A percentile compares a stretch with the other conserved stretches of the same genome.
Evolutionary conservation across 2,888 invertebrate genomes (phyloP).

Genomic region (Callosobruchus maculatus): DNA sequence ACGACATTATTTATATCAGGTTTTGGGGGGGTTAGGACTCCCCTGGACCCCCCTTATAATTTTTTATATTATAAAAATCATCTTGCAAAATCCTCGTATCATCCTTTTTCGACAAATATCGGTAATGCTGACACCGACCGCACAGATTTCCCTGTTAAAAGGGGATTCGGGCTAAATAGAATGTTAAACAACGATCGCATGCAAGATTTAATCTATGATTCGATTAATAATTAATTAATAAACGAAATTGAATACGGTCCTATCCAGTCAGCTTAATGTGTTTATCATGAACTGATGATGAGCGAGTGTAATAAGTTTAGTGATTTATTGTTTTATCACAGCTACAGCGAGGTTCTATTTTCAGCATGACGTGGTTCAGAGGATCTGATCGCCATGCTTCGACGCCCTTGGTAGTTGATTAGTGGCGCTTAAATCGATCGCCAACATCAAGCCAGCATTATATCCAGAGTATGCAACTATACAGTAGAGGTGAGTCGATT

Average conservation of each 20-base stretch:
- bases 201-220: neutral
- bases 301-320: neutral
- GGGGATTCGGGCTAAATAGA: neutral
- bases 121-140: neutral
- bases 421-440: neutral
- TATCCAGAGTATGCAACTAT: too few relatives aligned
- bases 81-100: too few relatives aligned
- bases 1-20: too few relatives aligned
- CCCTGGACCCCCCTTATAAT: too few relatives aligned
- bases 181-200: neutral
- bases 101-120: neutral
- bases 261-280: neutral
- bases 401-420: neutral
- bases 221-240: neutral
- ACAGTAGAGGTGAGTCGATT: too few relatives aligned
- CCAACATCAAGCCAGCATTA: too few relatives aligned
- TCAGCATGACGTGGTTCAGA: neutral
- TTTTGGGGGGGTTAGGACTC: too few relatives aligned
- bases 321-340: neutral
- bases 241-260: neutral
- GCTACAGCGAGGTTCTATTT: neutral
- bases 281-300: neutral
- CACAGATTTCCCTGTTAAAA: neutral
- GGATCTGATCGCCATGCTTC: neutral
- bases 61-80: too few relatives aligned